Evolutionary conservation across 2,797 vertebrate genomes (phyloP).

Genomic region (Chloroceryle inda): DNA sequence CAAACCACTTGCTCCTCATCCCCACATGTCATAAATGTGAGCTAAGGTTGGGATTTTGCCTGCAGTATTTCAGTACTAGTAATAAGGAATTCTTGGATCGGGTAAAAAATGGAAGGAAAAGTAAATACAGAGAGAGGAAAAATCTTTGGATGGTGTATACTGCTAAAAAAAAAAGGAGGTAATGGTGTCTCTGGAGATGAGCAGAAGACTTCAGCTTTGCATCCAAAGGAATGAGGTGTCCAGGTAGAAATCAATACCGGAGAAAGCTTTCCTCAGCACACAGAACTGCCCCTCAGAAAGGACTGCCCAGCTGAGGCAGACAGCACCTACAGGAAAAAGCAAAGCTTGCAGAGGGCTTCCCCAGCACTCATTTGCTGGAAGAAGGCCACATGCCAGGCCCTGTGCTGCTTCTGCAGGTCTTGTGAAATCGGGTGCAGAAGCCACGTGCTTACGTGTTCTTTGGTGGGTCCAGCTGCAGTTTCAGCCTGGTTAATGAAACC

Average conservation of each 20-base stretch:
- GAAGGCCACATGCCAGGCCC: background rate
- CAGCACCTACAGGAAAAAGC: background rate
- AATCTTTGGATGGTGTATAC: background rate
- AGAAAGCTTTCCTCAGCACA: background rate
- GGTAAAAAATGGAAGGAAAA: background rate
- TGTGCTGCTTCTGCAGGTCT: background rate
- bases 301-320: background rate
- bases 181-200: background rate
- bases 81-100: background rate
- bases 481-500: background rate
- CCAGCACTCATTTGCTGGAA: fast-evolving
- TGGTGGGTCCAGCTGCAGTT: background rate
- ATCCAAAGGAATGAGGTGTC: background rate
- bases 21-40: background rate
- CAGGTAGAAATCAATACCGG: background rate
- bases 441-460: background rate
- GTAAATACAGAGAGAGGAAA: background rate
- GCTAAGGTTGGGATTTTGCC: background rate
- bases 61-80: background rate
- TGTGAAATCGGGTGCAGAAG: background rate
- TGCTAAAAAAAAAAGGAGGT: too few relatives aligned
- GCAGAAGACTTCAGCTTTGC: background rate
- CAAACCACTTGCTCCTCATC: background rate
- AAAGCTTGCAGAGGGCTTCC: background rate
- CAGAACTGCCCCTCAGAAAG: background rate